Evolutionary conservation across 2,888 invertebrate species (phyloP).

Genomic region (Brachycybe producta): DNA sequence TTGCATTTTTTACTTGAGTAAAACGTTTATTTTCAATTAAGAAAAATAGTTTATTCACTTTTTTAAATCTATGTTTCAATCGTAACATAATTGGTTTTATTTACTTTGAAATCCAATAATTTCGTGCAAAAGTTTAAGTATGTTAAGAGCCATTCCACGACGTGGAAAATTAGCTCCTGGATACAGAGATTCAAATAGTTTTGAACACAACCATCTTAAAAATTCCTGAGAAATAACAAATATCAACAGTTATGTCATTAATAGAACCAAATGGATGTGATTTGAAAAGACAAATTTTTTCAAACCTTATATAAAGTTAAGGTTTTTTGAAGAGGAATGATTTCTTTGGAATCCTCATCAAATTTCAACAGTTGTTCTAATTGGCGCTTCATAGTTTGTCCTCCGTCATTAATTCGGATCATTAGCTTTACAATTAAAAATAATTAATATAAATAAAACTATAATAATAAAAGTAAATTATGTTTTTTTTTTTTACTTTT

Average conservation of each 20-base stretch:
- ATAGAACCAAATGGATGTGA: too few relatives aligned
- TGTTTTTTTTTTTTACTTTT: slow-evolving; percentile 43
- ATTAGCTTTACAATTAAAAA: slow-evolving; percentile 31
- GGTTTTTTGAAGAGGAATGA: neutral
- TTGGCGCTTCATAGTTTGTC: slow-evolving; percentile 16
- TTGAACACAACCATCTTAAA: slow-evolving; percentile 38
- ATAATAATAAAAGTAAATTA: neutral
- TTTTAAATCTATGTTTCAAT: too few relatives aligned
- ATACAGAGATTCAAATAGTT: slow-evolving; percentile 45
- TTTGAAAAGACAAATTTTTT: too few relatives aligned
- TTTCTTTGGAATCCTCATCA: slow-evolving; percentile 13
- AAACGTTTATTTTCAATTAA: neutral
- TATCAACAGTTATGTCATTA: neutral
- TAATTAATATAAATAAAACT: slow-evolving; percentile 10
- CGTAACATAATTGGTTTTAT: too few relatives aligned
- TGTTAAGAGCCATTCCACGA: slow-evolving; percentile 44
- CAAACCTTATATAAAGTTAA: slow-evolving; percentile 14
- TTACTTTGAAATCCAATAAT: slow-evolving; percentile 15
- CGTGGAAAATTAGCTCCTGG: slow-evolving; percentile 50
- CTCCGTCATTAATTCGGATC: slow-evolving; percentile 41
- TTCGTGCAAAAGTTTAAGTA: slow-evolving; percentile 19
- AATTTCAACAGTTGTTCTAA: neutral
- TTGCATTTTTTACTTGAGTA: neutral
- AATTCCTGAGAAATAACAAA: slow-evolving; percentile 36
- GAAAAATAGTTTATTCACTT: too few relatives aligned